Evolutionary conservation across 2,113 vertebrate genomes (phyloP).

Genomic region (Aplodontia rufa): DNA sequence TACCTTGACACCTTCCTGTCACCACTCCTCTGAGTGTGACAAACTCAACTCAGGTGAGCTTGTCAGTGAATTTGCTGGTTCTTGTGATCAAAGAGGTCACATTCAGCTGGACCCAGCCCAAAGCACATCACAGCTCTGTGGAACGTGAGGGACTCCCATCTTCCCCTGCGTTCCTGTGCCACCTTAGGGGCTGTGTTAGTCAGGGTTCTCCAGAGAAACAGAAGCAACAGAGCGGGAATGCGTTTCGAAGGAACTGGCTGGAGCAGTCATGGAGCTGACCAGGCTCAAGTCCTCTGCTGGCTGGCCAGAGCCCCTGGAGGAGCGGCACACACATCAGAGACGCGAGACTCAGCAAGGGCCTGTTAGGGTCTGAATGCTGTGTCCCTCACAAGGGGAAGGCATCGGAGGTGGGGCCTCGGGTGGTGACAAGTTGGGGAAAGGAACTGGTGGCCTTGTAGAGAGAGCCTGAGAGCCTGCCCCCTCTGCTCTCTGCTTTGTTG

Average conservation of each 20-base stretch:
- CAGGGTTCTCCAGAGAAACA: background rate
- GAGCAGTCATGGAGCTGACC: accelerated
- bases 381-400: background rate
- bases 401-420: background rate
- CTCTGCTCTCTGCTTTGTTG: background rate
- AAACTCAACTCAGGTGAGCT: background rate
- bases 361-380: no score
- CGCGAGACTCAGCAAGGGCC: background rate
- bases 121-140: accelerated
- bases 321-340: background rate
- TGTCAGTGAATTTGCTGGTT: background rate
- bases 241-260: background rate
- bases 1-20: background rate
- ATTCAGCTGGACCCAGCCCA: background rate
- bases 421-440: background rate
- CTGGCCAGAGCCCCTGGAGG: background rate
- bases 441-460: background rate
- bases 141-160: accelerated
- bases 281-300: background rate
- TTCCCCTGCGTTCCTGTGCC: background rate
- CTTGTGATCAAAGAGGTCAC: background rate
- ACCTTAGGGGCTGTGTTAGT: no score
- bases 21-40: background rate
- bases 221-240: background rate
- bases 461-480: background rate